Evolutionary conservation across 2,888 invertebrate species (phyloP).

Genomic region (Drosophila quinaria): DNA sequence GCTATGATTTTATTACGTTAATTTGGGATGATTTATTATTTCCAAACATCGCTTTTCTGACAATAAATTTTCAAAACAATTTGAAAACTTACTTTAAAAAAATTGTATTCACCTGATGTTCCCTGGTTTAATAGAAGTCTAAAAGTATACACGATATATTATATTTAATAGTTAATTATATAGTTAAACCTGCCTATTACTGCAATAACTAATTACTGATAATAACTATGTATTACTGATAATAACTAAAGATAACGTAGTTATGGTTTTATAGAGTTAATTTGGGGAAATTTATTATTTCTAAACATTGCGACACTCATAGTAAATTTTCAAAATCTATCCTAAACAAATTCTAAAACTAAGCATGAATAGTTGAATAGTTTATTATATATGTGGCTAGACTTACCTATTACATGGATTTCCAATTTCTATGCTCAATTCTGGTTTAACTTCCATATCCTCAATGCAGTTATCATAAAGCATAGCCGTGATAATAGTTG

Average conservation of each 20-base stretch:
- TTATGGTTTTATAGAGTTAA: neutral
- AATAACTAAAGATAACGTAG: neutral
- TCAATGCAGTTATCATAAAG: constrained; percentile 85
- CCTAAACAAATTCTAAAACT: neutral
- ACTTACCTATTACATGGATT: constrained; percentile 85
- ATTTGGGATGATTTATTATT: neutral
- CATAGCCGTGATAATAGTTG: constrained; percentile 78
- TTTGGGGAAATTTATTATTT: neutral
- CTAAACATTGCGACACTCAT: neutral
- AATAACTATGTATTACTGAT: neutral
- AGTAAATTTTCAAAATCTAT: neutral
- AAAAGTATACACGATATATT: neutral
- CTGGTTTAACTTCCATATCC: constrained; percentile 77
- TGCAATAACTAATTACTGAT: neutral
- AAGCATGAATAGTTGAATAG: neutral
- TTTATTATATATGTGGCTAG: neutral
- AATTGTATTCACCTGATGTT: too few species aligned
- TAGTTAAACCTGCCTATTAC: constrained; percentile 79
- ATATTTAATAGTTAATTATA: neutral
- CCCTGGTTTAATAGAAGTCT: neutral
- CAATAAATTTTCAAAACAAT: too few species aligned
- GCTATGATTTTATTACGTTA: neutral
- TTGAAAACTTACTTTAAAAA: neutral
- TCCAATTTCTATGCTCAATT: constrained; percentile 78
- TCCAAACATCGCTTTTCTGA: neutral